These are phyloP conservation scores for Polyergus mexicanus DNA, from an alignment of 1,140 invertebrate species.

Conservation along the genomic window DNA sequence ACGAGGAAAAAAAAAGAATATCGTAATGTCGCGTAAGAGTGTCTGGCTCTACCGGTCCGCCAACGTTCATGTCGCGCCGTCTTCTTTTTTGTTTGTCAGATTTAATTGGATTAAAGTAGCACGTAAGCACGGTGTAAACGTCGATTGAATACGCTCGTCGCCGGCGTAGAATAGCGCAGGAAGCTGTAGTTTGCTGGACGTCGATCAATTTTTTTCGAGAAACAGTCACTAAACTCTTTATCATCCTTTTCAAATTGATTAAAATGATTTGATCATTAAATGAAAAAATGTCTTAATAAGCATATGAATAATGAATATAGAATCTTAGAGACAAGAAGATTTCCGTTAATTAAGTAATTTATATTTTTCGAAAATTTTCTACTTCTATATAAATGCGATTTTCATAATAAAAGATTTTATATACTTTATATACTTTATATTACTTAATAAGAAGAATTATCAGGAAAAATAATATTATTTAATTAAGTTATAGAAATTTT, in stretches of 20 bases:
- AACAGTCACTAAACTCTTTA: neutral
- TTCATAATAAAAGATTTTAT: neutral
- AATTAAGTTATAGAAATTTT: neutral
- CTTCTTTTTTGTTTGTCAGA: slow-evolving; percentile 11
- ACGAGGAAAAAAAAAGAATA: slow-evolving; percentile 32
- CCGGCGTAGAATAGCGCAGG: neutral
- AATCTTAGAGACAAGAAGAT: neutral
- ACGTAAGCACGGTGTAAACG: slow-evolving; percentile 8
- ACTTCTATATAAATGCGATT: neutral
- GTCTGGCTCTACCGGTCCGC: slow-evolving; percentile 28
- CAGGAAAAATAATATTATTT: neutral
- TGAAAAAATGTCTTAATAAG: neutral
- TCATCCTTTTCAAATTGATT: too few species aligned
- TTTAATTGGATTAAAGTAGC: slow-evolving; percentile 60
- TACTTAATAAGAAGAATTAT: neutral
- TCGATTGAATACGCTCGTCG: neutral
- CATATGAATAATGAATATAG: neutral
- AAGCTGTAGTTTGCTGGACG: neutral
- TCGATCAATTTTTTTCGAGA: neutral
- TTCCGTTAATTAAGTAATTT: neutral
- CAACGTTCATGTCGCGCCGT: slow-evolving; percentile 34
- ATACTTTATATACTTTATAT: too few species aligned
- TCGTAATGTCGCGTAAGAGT: neutral
- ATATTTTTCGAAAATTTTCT: neutral
- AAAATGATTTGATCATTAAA: neutral